A percentile compares a stretch with the other conserved stretches of the same genome.
phyloP scores from a whole-genome alignment of 2,888 invertebrate genomes.

The Troides oblongomaculatus region DNA sequence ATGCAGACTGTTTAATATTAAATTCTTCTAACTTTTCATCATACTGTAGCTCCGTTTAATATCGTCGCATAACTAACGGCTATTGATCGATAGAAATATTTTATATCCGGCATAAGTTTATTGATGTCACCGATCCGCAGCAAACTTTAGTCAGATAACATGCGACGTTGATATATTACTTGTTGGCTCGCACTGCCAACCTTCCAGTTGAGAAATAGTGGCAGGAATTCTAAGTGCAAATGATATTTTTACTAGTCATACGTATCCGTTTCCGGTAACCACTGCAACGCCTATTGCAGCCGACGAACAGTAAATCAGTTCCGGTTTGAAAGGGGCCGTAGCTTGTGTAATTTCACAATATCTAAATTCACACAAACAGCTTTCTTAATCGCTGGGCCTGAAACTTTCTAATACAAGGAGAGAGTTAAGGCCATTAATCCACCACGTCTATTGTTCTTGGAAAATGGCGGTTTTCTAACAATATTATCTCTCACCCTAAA shows the following conservation, averaged over 20 bases:
- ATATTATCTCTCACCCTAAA: no score
- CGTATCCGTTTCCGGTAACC: no score
- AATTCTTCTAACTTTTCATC: slow-evolving; percentile 1
- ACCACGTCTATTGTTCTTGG: no score
- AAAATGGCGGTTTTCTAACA: no score
- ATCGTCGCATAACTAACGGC: background rate
- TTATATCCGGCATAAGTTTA: slow-evolving; percentile 3
- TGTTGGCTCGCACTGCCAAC: slow-evolving; percentile 15
- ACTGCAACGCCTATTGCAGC: no score
- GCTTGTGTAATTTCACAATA: no score
- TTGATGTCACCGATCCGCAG: slow-evolving; percentile 17
- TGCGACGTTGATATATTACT: slow-evolving; percentile 27
- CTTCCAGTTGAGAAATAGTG: slow-evolving; percentile 18
- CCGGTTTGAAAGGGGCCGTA: no score
- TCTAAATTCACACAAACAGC: no score
- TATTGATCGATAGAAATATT: background rate
- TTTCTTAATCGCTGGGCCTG: no score
- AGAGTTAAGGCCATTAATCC: no score
- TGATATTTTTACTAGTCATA: background rate
- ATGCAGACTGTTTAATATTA: background rate
- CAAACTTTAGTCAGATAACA: slow-evolving; percentile 22
- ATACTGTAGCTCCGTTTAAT: slow-evolving; percentile 1
- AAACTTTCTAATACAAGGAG: no score
- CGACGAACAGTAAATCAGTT: no score
- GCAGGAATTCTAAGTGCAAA: background rate